Base-by-base conservation (phyloP, 2,888 invertebrate genomes). In the Chromoteleia sp. region DNA sequence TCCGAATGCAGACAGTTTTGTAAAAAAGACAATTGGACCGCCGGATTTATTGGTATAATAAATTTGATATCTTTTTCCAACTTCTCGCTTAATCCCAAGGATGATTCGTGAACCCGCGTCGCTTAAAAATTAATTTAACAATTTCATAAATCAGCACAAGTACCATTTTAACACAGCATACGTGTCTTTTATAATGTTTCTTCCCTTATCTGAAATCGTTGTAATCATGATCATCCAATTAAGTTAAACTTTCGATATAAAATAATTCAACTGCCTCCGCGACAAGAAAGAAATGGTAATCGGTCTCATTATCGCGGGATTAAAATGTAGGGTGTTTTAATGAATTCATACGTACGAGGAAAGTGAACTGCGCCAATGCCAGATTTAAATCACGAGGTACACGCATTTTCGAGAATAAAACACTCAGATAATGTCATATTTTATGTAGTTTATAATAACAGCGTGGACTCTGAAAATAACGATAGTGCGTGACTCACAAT, bases 241-340 rank as follows among this genome's bases (percentile, higher is more conserved):
- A 63, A 63, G 12, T 63, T 33, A 19, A 63, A 63, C 10, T 21
- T 59, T 59, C 10, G 41, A 41, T 41, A 41, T 25, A 29, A 45
- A 45, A 58, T 56, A 45, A 58, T 48, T 15, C 43, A 33, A 48
- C 45, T 70, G 52, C 33, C 29, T 2, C 5, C 29, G 12, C 39
- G 56, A 43, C 33, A 25, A 45, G 17, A 48, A 41, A 52, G 33
- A 73, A 50, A 14, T 54, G 39, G 2, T 61, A 71, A 73, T 73
- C 73, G 52, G 43, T 21, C 29, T 67, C 33, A 67, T 67, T 50
- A 67, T 58, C 63, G 25, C 54, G 77, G 83, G 88, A 86, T 85
- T 86, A 78, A 85, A 79, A 82, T 88, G 88, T 88, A 89, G 90
- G 90, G 89, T 89, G 86, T 84, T 89, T 88, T 89, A 89, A 89